phyloP scores from a whole-genome alignment of 2,113 vertebrate species.

The Ranitomeya imitator region DNA sequence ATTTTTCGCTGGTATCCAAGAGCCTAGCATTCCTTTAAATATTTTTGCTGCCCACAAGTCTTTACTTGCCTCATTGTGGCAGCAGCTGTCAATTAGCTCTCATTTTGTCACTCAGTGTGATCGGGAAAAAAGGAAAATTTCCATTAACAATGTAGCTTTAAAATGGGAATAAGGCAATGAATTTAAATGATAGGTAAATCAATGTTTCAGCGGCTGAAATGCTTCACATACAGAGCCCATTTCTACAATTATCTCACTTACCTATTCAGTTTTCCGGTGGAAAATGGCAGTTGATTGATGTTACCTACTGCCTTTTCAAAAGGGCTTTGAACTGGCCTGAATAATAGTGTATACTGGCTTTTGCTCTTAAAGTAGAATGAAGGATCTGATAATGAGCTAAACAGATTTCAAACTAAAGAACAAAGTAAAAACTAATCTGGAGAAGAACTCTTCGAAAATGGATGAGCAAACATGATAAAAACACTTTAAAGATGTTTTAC shows the following conservation, averaged over 20 bases:
- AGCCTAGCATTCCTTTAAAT: background rate
- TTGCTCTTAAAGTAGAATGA: slow-evolving; percentile 29
- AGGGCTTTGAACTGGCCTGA: slow-evolving; percentile 57
- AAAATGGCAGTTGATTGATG: slow-evolving; percentile 57
- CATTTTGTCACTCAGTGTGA: slow-evolving; percentile 65
- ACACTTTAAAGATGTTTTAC: background rate
- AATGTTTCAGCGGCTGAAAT: slow-evolving; percentile 63
- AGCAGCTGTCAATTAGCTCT: slow-evolving; percentile 68
- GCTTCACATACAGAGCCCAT: slow-evolving; percentile 67
- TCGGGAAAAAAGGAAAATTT: slow-evolving; percentile 58
- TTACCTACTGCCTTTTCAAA: slow-evolving; percentile 60
- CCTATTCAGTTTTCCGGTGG: slow-evolving; percentile 65
- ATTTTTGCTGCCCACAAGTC: slow-evolving; percentile 13
- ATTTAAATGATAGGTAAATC: slow-evolving; percentile 63
- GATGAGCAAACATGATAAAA: background rate
- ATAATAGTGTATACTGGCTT: slow-evolving; percentile 44
- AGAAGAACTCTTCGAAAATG: background rate
- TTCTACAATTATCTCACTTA: slow-evolving; percentile 70
- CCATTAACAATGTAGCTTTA: slow-evolving; percentile 58
- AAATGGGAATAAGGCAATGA: slow-evolving; percentile 59
- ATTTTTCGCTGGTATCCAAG: background rate
- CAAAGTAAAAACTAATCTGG: background rate
- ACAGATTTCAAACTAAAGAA: slow-evolving; percentile 1
- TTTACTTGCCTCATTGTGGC: slow-evolving; percentile 63
- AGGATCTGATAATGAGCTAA: slow-evolving; percentile 21